Evolutionary conservation across 2,113 vertebrate species (phyloP), one percentile per base, ranked within the genome.

Genomic region (Rhizomys pruinosus): DNA sequence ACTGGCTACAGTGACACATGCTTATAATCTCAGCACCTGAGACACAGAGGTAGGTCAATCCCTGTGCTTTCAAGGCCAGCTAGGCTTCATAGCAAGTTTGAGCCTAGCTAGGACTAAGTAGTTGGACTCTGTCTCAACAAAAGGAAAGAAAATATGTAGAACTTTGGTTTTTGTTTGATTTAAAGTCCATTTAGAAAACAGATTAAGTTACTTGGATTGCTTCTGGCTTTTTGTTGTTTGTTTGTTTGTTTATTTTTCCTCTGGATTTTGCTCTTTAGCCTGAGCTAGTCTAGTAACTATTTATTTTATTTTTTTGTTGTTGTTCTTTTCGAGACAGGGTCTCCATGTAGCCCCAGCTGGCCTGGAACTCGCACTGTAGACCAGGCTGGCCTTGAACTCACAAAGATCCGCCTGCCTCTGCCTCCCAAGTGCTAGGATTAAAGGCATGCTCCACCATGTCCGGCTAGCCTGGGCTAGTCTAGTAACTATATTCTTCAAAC

Each of bases 121-220:
- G 11, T 37, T 52, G 37, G 55, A 79, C 22, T 6, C 22, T 12
- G 47, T 27, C 76, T 57, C 34, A 69, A 69, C 32, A 69, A 69
- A 16, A 69, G 19, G n/a, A 11, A 52, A 52, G 47, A 52, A 52
- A 52, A 52, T 52, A 11, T 52, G 11, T 6, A 52, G 47, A n/a
- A n/a, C n/a, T n/a, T n/a, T n/a, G n/a, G n/a, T 11, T 52, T 52
- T 52, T 6, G 47, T 52, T 52, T 52, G 59, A 29, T 57, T 84
- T 87, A 72, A 76, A 84, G 81, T 66, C 93, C 32, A 76, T 59
- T 90, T 72, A 87, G 44, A 77, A 27, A 19, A 27, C 37, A 80
- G 34, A 85, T 64, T 44, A 32, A 64, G 59, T 32, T 52, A 52
- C 47, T 52, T 52, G 47, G 47, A 52, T 52, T 52, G 47, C 47